Base-by-base conservation (phyloP, 2,888 invertebrate genomes). In the Halictus ligatus region DNA sequence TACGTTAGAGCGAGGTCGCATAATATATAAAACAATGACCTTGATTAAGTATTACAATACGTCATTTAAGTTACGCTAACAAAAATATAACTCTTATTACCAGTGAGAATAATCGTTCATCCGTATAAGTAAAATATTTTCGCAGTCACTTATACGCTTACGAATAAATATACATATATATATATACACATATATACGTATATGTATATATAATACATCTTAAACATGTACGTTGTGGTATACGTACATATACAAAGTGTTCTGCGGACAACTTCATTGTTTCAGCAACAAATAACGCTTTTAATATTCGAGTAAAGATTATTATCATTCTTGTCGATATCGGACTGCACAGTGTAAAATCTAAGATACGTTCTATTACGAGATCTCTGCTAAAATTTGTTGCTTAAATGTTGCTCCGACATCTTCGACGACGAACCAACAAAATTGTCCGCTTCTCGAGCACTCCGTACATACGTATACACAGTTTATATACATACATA, bases 41-140 rank as follows among this genome's bases (percentile, higher is more conserved):
- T 71, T 80, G 81, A 75, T 91, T 88, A 86, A 75, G 89, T 89
- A 89, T 91, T 90, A 88, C 88, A 91, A 88, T 82, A 74, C 84
- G 82, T 89, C 85, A 86, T 86, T 87, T 86, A 89, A 82, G 86
- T 90, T 90, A 91, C 83, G 84, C 92, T 94, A 92, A 94, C 92
- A 94, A 94, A 94, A 94, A 94, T 94, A 93, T 92, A 91, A 92
- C 85, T 93, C 92, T 93, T 90, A 90, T 92, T 91, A 88, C 91
- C 88, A 87, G 83, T 91, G 84, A 83, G 79, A 89, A 84, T 89
- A 83, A 90, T 91, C 83, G 80, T 89, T 86, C 85, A 80, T 89
- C 60, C 82, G 75, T 87, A 89, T 91, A 92, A 91, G 89, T 92
- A 92, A 93, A 93, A 93, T 92, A 93, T 90, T 88, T 91, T 77